These are phyloP conservation scores for Bacillus rossius DNA, from an alignment of 1,140 invertebrate species.

Conservation along the genomic window DNA sequence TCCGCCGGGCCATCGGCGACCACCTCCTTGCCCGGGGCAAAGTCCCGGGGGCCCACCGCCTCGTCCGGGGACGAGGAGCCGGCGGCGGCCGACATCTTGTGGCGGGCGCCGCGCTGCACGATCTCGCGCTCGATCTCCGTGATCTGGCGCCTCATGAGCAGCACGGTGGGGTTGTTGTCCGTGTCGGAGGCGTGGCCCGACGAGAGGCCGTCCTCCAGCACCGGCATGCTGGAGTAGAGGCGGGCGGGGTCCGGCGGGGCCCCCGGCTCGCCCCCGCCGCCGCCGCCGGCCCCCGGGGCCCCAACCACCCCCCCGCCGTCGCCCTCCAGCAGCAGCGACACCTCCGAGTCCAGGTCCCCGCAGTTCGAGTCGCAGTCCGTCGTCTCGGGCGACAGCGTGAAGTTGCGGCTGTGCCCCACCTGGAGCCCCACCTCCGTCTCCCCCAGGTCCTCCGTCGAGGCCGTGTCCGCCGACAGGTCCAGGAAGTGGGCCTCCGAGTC, in stretches of 20 bases:
- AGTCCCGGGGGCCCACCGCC: not conserved
- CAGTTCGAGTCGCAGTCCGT: slow-evolving; percentile 92
- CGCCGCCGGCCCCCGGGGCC: slow-evolving; percentile 15
- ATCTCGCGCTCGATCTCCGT: slow-evolving; percentile 68
- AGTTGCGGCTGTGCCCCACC: slow-evolving; percentile 61
- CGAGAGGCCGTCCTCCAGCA: slow-evolving; percentile 90
- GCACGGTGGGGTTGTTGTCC: slow-evolving; percentile 67
- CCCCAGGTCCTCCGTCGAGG: slow-evolving; percentile 60
- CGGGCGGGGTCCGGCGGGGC: slow-evolving; percentile 47
- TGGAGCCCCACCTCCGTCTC: slow-evolving; percentile 53
- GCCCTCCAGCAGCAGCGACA: slow-evolving; percentile 66
- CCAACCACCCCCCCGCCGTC: slow-evolving; percentile 41
- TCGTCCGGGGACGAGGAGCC: not conserved
- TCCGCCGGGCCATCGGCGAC: not conserved
- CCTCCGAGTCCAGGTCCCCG: slow-evolving; percentile 76
- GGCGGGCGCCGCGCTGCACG: slow-evolving; percentile 49
- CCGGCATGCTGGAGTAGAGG: slow-evolving; percentile 75
- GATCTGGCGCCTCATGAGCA: slow-evolving; percentile 68
- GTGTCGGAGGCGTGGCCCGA: slow-evolving; percentile 89
- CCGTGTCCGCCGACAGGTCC: slow-evolving; percentile 57
- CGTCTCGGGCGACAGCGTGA: slow-evolving; percentile 88
- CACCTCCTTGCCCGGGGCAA: too few species aligned
- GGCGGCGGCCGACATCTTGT: slow-evolving; percentile 15
- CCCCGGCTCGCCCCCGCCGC: not conserved
- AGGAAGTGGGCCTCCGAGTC: slow-evolving; percentile 42